Percentiles rank a stretch among this genome's conserved stretches.
Conservation (phyloP, 2,797 vertebrate genomes). For the Diceros bicornis region DNA sequence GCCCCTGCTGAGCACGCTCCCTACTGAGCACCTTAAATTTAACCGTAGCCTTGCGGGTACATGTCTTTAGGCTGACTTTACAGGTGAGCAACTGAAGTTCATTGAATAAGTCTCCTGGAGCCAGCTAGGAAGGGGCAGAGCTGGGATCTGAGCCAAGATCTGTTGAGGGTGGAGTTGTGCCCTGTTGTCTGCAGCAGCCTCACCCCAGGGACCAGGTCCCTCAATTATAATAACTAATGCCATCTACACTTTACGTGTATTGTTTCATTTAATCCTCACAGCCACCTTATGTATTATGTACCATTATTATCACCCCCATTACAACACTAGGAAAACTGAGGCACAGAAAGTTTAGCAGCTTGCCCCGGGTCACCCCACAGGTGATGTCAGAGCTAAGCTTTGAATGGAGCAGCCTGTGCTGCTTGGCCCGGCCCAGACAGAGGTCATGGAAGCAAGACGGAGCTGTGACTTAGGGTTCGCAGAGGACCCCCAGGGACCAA, state of each 20-base stretch:
- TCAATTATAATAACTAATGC: neutral
- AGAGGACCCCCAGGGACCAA: neutral
- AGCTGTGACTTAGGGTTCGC: neutral
- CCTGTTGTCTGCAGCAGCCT: neutral
- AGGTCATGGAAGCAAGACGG: neutral
- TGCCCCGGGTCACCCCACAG: neutral
- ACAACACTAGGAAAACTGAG: neutral
- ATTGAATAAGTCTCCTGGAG: neutral
- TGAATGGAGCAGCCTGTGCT: neutral
- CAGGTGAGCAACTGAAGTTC: neutral
- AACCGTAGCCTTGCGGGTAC: neutral
- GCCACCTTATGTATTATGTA: neutral
- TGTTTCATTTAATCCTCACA: neutral
- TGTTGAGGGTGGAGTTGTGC: neutral
- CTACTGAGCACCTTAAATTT: neutral
- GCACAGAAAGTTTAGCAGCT: neutral
- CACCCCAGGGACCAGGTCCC: neutral
- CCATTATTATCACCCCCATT: no score
- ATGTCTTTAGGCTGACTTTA: neutral
- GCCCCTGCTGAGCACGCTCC: neutral
- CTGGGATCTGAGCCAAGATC: neutral
- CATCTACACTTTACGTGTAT: fast-evolving
- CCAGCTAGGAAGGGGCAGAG: neutral
- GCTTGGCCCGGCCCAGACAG: neutral
- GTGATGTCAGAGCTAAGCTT: neutral